Evolutionary conservation across 2,888 invertebrate species (phyloP), one percentile per base, ranked within the genome.

Genomic region (Crioceris asparagi): DNA sequence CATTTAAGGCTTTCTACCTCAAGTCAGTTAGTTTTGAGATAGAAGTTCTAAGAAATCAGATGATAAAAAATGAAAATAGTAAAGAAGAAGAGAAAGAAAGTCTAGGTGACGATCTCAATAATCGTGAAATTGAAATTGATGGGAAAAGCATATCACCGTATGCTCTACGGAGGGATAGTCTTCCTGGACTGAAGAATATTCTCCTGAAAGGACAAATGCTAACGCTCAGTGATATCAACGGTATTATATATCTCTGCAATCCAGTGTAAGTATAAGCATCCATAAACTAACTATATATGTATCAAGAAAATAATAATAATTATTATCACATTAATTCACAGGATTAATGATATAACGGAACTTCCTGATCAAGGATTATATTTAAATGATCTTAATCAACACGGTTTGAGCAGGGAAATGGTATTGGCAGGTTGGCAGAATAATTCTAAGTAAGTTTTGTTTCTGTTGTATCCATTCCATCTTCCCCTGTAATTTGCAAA

Each of bases 191-290:
- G 0, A 68, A 75, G 15, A 82, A 83, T 34, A 77, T 88, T 26
- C 65, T 88, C 14, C 69, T 92, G 6, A 82, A 86, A 52, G 92
- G 92, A 3, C 88, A 91, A 52, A 87, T 92, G 74, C 75, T 82
- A 50, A 77, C 79, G 53, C 70, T 92, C 8, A 74, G 79, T 23
- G 86, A 90, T 49, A 78, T 87, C 39, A 79, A 84, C 43, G 76
- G 79, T 0, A 75, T 91, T 23, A 80, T 88, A 38, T 92, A 86
- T 56, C 70, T 92, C 1, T 91, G 91, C 57, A 85, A 86, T 53
- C 91, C 92, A 1, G 69, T 92, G 83, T 90, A 64, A 74, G 81
- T 72, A 44, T 32, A 31, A n/a, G n/a, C n/a, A n/a, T n/a, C n/a
- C n/a, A n/a, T n/a, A n/a, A n/a, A n/a, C n/a, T n/a, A n/a, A 3